Percentiles rank a stretch among this genome's conserved stretches.
Evolutionary conservation across 1,140 invertebrate species (phyloP).

Genomic region (Aphelenchoides avenae): DNA sequence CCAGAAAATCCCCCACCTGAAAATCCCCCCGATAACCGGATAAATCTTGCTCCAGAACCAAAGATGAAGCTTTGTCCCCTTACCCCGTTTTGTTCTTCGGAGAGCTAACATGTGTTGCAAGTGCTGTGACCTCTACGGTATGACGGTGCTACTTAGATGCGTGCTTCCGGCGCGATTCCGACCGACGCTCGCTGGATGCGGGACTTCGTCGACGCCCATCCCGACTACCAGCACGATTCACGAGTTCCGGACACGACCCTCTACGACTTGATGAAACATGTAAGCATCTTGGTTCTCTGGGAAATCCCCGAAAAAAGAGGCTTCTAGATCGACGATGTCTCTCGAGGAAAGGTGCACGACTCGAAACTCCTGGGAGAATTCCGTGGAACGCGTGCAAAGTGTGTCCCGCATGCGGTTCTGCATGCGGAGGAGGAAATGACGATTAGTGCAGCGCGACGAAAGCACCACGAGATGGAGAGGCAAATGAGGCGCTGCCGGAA

Average conservation of each 20-base stretch:
- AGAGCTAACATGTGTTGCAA: too few species aligned
- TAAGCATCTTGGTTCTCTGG: slow-evolving; percentile 28
- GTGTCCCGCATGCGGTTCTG: slow-evolving; percentile 52
- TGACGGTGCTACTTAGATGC: slow-evolving; percentile 44
- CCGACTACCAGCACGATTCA: slow-evolving; percentile 83
- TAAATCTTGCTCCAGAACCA: too few species aligned
- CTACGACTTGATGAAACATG: slow-evolving; percentile 75
- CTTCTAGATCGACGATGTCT: slow-evolving; percentile 58
- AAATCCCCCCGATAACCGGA: too few species aligned
- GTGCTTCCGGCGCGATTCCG: slow-evolving; percentile 61
- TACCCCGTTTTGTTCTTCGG: too few species aligned
- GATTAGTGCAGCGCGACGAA: slow-evolving; percentile 36
- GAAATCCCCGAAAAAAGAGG: too few species aligned
- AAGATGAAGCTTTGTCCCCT: too few species aligned
- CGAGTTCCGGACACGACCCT: slow-evolving; percentile 80
- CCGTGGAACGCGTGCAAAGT: slow-evolving; percentile 54
- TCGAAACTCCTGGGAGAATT: slow-evolving; percentile 50
- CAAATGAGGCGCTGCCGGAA: too few species aligned
- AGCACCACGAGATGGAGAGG: too few species aligned
- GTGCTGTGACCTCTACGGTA: too few species aligned
- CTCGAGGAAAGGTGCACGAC: slow-evolving; percentile 49
- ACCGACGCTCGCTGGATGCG: slow-evolving; percentile 89
- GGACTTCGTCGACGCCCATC: slow-evolving; percentile 79
- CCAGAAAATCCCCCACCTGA: too few species aligned
- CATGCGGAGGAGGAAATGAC: slow-evolving; percentile 53